phyloP scores from a whole-genome alignment of 2,113 vertebrate species.

The Irena cyanogastra region DNA sequence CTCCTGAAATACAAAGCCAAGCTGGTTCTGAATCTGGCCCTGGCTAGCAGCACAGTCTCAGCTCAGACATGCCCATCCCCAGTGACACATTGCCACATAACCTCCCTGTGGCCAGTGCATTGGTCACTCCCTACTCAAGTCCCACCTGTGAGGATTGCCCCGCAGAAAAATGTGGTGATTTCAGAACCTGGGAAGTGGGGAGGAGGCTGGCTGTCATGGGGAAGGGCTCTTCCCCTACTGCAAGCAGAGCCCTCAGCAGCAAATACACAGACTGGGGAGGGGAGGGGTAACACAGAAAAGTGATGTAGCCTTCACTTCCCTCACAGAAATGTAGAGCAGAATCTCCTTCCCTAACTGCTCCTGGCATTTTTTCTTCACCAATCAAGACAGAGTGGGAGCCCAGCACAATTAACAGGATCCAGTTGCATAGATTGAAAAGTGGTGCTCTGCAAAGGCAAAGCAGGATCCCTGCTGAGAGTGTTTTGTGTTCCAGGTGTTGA shows the following conservation, averaged over 20 bases:
- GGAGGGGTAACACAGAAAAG: not conserved
- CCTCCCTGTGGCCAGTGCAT: not conserved
- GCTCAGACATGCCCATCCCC: not conserved
- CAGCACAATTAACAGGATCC: not conserved
- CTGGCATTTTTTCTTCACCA: not conserved
- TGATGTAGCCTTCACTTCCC: not conserved
- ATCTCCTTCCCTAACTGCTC: not conserved
- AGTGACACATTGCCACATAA: not conserved
- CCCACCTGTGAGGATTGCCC: not conserved
- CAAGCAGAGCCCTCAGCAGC: not conserved
- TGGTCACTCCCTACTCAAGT: not conserved
- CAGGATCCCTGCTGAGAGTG: not conserved
- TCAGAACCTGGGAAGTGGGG: not conserved
- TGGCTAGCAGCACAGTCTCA: not conserved
- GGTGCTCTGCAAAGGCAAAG: not conserved
- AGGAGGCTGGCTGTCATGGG: not conserved
- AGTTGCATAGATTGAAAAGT: not conserved
- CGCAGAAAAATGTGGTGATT: not conserved
- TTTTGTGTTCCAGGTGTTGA: constrained; percentile 63
- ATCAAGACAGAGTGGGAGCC: not conserved
- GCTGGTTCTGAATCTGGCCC: not conserved
- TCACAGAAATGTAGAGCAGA: not conserved
- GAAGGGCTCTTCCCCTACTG: not conserved
- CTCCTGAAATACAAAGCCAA: not conserved
- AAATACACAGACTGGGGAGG: not conserved